These are phyloP conservation scores for Microctonus hyperodae DNA, from an alignment of 2,888 invertebrate species.

Conservation along the genomic window DNA sequence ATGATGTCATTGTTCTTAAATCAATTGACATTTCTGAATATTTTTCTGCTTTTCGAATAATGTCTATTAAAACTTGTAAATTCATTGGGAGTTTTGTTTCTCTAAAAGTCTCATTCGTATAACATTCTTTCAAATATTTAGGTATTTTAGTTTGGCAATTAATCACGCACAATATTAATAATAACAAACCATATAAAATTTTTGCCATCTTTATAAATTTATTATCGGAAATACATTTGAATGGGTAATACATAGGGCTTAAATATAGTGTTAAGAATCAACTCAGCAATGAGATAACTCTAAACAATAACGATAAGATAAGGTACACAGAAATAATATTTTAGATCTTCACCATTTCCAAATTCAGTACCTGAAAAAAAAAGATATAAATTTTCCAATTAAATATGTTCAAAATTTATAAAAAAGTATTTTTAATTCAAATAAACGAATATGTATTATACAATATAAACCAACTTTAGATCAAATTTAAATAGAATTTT, in stretches of 20 bases:
- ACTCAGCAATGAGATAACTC: constrained; percentile 22
- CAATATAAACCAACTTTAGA: too few species aligned
- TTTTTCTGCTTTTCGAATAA: constrained; percentile 70
- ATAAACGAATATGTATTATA: too few species aligned
- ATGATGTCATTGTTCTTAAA: constrained; percentile 67
- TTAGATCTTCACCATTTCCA: too few species aligned
- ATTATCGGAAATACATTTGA: neutral
- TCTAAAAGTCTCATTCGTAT: constrained; percentile 64
- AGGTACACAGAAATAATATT: constrained; percentile 8
- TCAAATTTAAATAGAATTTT: too few species aligned
- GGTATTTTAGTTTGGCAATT: constrained; percentile 64
- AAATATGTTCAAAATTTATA: too few species aligned
- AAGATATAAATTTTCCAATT: too few species aligned
- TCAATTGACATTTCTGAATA: constrained; percentile 65
- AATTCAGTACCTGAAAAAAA: too few species aligned
- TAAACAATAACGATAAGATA: constrained; percentile 34
- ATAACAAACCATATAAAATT: neutral
- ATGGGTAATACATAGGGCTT: neutral
- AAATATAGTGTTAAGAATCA: constrained; percentile 32
- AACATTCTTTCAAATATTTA: constrained; percentile 68
- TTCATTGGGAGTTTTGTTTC: constrained; percentile 66
- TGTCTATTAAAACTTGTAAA: constrained; percentile 68
- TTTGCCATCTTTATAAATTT: constrained; percentile 1
- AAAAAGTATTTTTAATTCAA: too few species aligned
- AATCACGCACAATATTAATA: constrained; percentile 25